Evolutionary conservation across 1,140 invertebrate species (phyloP), one percentile per base, ranked within the genome.

Genomic region (Forficula auricularia): DNA sequence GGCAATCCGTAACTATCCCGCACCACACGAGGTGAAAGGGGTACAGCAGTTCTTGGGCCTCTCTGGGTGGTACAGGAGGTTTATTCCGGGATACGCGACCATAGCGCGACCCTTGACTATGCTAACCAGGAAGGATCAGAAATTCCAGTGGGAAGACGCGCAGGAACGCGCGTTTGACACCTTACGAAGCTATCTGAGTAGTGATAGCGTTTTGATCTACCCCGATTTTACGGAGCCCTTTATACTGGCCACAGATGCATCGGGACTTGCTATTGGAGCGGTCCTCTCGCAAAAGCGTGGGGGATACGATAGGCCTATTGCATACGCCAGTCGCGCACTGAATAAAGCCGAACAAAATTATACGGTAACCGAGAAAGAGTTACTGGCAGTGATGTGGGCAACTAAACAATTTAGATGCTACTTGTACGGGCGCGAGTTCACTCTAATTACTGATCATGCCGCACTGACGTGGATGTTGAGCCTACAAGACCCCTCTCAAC

Each of bases 381-480:
- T 40, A 7, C 7, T 37, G 8, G 7, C 35, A 8, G 14, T 14
- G 3, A 49, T 71, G 1, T 63, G 56, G 52, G 55, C 55, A 1
- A 50, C 62, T 0, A 50, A 62, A 36, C 53, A 66, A 22, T 70
- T 69, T 44, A 42, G 57, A 42, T 55, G 57, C 15, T 72, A 67
- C 50, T 40, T 74, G 2, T 62, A 60, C 42, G 62, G 61, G n/a
- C 53, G 40, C 19, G 55, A 63, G 37, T 73, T 72, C 46, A 62
- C 48, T 15, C 54, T 73, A 1, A 40, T 61, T 9, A 72, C 64
- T 1, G 68, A 75, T 46, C 63, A 73, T 48, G 52, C 54, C 46
- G 59, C 64, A 0, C 46, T 72, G 13, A 52, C 46, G 19, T 71
- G 62, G 59, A 46, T 72, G 2, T 55, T 60, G 20, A 59, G 56